Conservation (phyloP, 2,113 vertebrate genomes). For the Mionectes macconnelli region DNA sequence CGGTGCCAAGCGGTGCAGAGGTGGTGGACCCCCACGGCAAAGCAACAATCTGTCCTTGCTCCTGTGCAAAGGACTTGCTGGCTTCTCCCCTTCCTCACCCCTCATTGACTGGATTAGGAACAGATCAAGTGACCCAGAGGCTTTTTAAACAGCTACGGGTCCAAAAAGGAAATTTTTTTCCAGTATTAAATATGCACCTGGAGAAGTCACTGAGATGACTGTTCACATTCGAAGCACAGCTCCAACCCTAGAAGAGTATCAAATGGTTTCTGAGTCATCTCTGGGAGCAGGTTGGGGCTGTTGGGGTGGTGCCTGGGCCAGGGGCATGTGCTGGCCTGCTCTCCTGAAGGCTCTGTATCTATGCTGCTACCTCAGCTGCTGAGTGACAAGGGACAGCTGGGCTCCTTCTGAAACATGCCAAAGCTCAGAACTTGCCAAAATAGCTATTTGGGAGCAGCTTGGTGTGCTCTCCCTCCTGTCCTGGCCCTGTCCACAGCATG, state of each 20-base stretch:
- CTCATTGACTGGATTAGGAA: background rate
- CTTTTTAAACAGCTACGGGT: background rate
- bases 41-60: background rate
- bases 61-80: background rate
- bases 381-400: background rate
- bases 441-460: background rate
- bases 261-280: background rate
- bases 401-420: background rate
- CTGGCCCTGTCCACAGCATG: background rate
- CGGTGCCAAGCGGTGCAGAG: background rate
- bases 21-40: background rate
- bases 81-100: background rate
- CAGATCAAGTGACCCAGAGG: background rate
- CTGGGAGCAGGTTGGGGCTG: background rate
- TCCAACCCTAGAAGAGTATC: background rate
- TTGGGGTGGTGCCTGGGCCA: background rate
- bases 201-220: background rate
- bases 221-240: background rate
- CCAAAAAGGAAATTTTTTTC: background rate
- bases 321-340: background rate
- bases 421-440: background rate
- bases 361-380: background rate
- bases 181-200: background rate
- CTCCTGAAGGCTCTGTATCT: background rate
- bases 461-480: background rate